Conservation (phyloP, 2,113 vertebrate genomes). For the Bucco capensis region DNA sequence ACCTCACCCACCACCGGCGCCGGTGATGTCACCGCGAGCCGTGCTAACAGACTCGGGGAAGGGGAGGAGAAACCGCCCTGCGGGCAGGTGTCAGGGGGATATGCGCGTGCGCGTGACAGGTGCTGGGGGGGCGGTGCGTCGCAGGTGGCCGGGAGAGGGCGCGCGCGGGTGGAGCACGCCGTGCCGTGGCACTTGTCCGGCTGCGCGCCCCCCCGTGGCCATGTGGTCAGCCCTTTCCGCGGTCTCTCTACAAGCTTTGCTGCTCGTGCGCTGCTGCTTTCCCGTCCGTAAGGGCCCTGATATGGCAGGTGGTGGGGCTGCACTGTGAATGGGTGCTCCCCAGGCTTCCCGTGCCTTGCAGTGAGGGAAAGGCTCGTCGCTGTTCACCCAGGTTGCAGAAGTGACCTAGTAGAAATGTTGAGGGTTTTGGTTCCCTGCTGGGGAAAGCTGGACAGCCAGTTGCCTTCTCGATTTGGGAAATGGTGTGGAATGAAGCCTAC, state of each 20-base stretch:
- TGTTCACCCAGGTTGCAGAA: rapidly evolving
- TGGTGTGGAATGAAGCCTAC: rapidly evolving
- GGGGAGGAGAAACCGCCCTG: not conserved
- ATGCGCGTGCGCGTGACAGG: not conserved
- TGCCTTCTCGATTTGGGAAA: rapidly evolving
- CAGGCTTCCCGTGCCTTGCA: rapidly evolving
- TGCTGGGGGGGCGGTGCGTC: not conserved
- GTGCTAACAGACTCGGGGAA: not conserved
- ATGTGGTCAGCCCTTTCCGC: too few species aligned
- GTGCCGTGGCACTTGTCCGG: too few species aligned
- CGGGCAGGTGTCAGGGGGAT: not conserved
- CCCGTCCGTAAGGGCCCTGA: too few species aligned
- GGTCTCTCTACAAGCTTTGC: too few species aligned
- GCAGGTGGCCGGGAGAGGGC: too few species aligned
- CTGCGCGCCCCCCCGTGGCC: not conserved
- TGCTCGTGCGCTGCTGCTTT: too few species aligned
- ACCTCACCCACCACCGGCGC: not conserved
- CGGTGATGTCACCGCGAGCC: not conserved
- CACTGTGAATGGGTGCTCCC: too few species aligned
- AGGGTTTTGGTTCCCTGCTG: rapidly evolving
- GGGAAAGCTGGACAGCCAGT: rapidly evolving
- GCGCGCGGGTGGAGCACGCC: too few species aligned
- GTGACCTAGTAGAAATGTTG: rapidly evolving
- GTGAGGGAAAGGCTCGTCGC: rapidly evolving
- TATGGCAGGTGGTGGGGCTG: not conserved